phyloP scores from a whole-genome alignment of 2,113 vertebrate genomes.

The Anguilla japonica region DNA sequence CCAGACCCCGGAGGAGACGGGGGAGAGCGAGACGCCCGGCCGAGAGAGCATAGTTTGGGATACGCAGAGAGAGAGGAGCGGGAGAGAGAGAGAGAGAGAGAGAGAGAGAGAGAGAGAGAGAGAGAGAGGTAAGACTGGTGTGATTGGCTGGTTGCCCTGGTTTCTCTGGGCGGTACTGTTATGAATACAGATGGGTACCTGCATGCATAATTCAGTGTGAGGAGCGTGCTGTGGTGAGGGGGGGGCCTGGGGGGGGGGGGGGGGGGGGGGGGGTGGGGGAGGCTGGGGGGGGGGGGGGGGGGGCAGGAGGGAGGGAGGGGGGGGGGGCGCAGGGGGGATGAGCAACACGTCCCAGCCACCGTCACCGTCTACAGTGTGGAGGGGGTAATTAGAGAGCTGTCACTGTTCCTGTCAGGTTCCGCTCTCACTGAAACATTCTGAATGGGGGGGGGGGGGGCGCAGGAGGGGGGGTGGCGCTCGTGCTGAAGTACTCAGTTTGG shows the following conservation, averaged over 20 bases:
- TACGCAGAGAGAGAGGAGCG: too few relatives aligned
- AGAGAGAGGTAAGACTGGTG: constrained; percentile 61
- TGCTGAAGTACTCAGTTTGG: too few relatives aligned
- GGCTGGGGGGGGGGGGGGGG: constrained; percentile 81
- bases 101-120: too few relatives aligned
- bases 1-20: too few relatives aligned
- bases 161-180: constrained; percentile 73
- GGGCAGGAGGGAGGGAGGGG: constrained; percentile 79
- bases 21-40: too few relatives aligned
- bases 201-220: constrained; percentile 85
- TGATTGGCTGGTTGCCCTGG: constrained; percentile 85
- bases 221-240: constrained; percentile 76
- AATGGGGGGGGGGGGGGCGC: too few relatives aligned
- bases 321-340: constrained; percentile 66
- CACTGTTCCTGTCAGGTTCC: constrained; percentile 3
- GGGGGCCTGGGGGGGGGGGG: constrained; percentile 70
- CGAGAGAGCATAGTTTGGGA: too few relatives aligned
- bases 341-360: too few relatives aligned
- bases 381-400: too few relatives aligned
- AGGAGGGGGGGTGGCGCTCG: too few relatives aligned
- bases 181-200: constrained; percentile 77
- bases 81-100: too few relatives aligned
- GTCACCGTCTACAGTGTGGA: constrained; percentile 19
- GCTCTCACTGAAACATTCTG: too few relatives aligned
- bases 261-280: constrained; percentile 76